Evolutionary conservation across 2,888 invertebrate species (phyloP).

Genomic region (Pristionchus exspectatus): DNA sequence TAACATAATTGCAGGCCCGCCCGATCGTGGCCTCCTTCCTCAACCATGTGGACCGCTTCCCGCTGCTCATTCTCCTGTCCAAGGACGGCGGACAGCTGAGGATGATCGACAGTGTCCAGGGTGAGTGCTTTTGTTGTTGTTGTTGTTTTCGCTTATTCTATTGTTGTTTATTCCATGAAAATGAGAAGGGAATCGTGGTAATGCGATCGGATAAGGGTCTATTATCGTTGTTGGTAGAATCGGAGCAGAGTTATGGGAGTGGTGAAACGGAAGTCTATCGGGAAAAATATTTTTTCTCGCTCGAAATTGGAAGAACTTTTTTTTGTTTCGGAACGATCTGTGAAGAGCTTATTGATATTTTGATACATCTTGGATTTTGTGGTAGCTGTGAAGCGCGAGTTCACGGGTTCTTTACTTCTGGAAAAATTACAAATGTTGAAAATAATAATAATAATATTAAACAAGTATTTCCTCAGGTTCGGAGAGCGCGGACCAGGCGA

Average conservation of each 20-base stretch:
- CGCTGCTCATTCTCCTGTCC: slow-evolving; percentile 69
- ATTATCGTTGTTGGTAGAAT: background rate
- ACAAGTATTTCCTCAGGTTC: slow-evolving; percentile 56
- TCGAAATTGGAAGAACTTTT: too few relatives aligned
- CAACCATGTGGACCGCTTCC: slow-evolving; percentile 62
- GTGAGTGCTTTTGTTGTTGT: slow-evolving; percentile 54
- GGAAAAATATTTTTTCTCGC: too few relatives aligned
- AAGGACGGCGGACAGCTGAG: slow-evolving; percentile 63
- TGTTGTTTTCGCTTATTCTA: too few relatives aligned
- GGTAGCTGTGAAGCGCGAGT: background rate
- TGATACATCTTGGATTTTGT: background rate
- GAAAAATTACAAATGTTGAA: background rate
- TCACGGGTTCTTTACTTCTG: background rate
- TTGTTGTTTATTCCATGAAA: too few relatives aligned
- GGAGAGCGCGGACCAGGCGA: slow-evolving; percentile 62
- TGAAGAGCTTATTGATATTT: background rate
- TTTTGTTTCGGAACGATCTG: too few relatives aligned
- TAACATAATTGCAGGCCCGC: background rate
- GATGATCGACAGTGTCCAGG: slow-evolving; percentile 61
- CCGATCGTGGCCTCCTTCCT: background rate
- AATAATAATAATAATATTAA: background rate
- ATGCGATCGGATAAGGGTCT: too few relatives aligned
- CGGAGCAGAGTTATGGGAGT: background rate
- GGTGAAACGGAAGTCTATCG: too few relatives aligned
- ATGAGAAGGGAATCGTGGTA: too few relatives aligned